Conservation (phyloP, 2,113 vertebrate genomes). For the Cacatua alba region DNA sequence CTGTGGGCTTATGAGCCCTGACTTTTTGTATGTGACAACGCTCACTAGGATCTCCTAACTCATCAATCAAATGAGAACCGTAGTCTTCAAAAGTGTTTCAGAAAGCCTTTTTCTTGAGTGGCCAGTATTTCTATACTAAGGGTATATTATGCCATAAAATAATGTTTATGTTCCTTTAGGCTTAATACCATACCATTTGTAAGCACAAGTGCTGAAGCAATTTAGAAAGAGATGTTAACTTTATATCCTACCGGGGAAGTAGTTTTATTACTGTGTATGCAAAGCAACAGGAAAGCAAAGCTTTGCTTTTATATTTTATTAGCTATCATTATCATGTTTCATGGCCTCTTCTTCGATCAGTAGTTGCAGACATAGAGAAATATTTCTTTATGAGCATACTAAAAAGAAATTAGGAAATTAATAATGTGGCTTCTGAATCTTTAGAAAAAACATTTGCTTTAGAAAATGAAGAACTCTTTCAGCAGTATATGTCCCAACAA, state of each 20-base stretch:
- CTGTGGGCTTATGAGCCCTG: constrained; percentile 17
- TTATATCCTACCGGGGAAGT: constrained; percentile 40
- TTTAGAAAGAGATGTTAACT: constrained; percentile 53
- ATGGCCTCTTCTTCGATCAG: background rate
- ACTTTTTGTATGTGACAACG: background rate
- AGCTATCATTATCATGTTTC: constrained; percentile 23
- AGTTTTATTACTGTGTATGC: constrained; percentile 45
- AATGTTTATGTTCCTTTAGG: constrained; percentile 43
- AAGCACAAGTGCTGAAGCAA: constrained; percentile 34
- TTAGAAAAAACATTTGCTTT: constrained; percentile 1
- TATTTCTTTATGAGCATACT: background rate
- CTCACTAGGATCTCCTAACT: constrained; percentile 35
- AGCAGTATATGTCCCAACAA: background rate
- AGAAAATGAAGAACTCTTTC: background rate
- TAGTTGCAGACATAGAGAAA: background rate
- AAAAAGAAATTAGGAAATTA: constrained; percentile 30
- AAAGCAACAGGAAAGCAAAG: constrained; percentile 49
- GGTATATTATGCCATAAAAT: constrained; percentile 13
- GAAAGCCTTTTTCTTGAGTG: background rate
- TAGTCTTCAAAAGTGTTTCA: background rate
- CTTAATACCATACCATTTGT: constrained; percentile 35
- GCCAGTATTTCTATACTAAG: constrained; percentile 10
- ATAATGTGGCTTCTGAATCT: background rate
- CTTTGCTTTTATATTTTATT: constrained; percentile 52
- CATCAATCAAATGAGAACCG: constrained; percentile 17